These are phyloP conservation scores for Balanococcus diminutus DNA, from an alignment of 2,888 invertebrate genomes.

Conservation along the genomic window DNA sequence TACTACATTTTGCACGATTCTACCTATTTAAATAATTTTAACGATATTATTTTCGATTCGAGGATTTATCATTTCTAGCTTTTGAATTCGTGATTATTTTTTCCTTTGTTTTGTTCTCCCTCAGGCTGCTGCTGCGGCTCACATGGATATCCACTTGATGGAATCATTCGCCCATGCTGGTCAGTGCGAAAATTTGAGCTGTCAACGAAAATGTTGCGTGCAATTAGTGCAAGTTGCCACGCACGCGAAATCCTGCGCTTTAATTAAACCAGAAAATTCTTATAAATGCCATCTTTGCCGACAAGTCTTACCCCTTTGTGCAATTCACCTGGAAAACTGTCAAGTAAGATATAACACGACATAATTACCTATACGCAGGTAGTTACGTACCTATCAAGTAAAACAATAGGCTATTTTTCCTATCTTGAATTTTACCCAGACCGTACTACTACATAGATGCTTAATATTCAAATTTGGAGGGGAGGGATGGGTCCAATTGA, in stretches of 20 bases:
- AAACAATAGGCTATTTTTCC: too few relatives aligned
- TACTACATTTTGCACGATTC: too few relatives aligned
- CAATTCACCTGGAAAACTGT: conserved; percentile 52
- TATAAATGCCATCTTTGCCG: conserved; percentile 46
- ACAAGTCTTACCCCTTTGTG: conserved; percentile 48
- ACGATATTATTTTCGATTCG: too few relatives aligned
- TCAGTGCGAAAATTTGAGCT: conserved; percentile 50
- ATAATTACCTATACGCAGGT: too few relatives aligned
- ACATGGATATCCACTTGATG: conserved; percentile 49
- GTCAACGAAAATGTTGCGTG: conserved; percentile 46
- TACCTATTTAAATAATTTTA: too few relatives aligned
- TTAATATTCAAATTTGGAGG: too few relatives aligned
- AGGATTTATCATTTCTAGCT: too few relatives aligned
- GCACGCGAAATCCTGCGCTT: conserved; percentile 48
- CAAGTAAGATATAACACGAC: conserved; percentile 38
- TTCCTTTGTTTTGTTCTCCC: background rate
- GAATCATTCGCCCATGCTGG: conserved; percentile 52
- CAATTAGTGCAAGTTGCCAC: conserved; percentile 51
- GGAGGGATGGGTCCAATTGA: too few relatives aligned
- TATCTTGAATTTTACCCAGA: too few relatives aligned
- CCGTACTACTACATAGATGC: too few relatives aligned
- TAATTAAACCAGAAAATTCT: conserved; percentile 43
- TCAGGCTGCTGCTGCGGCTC: conserved; percentile 46
- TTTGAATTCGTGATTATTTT: background rate
- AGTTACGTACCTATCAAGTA: too few relatives aligned